phyloP scores from a whole-genome alignment of 1,140 invertebrate species.

The Drosophila ironensis region DNA sequence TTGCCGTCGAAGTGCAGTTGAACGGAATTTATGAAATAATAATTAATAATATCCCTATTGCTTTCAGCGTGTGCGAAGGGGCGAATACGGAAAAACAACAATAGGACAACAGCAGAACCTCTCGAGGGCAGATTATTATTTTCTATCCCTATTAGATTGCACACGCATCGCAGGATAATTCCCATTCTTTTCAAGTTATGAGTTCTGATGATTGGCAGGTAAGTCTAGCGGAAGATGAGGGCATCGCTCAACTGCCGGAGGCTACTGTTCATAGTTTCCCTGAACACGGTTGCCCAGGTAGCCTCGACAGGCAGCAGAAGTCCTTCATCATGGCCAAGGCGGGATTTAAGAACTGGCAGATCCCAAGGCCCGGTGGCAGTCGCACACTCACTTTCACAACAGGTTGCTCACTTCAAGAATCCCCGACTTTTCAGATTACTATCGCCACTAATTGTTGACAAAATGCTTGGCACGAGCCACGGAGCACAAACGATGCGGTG shows the following conservation, averaged over 20 bases:
- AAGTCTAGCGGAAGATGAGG: slow-evolving; percentile 50
- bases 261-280: slow-evolving; percentile 19
- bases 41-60: slow-evolving; percentile 35
- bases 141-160: slow-evolving; percentile 65
- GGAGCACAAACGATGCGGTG: slow-evolving; percentile 24
- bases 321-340: background rate
- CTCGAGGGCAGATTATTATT: slow-evolving; percentile 52
- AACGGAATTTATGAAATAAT: slow-evolving; percentile 41
- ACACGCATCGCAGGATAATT: slow-evolving; percentile 59
- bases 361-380: slow-evolving; percentile 8
- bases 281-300: slow-evolving; percentile 34
- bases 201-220: slow-evolving; percentile 69
- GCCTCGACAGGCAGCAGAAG: background rate
- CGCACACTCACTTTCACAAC: background rate
- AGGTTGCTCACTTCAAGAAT: slow-evolving; percentile 31
- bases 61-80: slow-evolving; percentile 12
- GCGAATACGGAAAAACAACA: slow-evolving; percentile 11
- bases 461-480: slow-evolving; percentile 54
- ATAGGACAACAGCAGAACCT: slow-evolving; percentile 7
- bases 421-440: slow-evolving; percentile 23
- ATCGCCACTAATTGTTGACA: slow-evolving; percentile 48
- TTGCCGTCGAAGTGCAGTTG: slow-evolving; percentile 6
- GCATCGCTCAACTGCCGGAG: slow-evolving; percentile 14
- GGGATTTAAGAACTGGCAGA: background rate
- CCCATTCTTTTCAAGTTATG: slow-evolving; percentile 50